Evolutionary conservation across 2,113 vertebrate species (phyloP).

Genomic region (Sarotherodon lohbergeri): DNA sequence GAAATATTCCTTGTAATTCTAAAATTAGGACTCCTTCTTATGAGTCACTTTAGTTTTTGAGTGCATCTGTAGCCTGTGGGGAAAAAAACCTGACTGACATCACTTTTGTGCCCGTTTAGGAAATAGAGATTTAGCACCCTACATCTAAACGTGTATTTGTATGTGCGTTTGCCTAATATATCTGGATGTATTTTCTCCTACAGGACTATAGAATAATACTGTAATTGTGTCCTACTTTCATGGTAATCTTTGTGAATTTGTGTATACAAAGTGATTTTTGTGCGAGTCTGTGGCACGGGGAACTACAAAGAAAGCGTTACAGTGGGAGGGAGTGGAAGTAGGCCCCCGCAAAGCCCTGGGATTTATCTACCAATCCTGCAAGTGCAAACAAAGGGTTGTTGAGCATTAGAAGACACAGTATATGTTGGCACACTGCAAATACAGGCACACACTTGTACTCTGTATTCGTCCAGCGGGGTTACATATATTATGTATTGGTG

Average conservation of each 20-base stretch:
- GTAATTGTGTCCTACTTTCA: background rate
- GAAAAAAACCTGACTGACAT: background rate
- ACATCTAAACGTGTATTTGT: background rate
- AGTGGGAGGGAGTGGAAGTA: background rate
- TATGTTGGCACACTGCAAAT: conserved; percentile 11
- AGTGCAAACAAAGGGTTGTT: conserved; percentile 38
- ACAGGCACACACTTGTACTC: background rate
- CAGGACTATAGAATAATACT: background rate
- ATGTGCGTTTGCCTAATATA: background rate
- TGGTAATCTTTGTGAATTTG: background rate
- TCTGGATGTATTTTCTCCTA: background rate
- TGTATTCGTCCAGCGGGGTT: conserved; percentile 8
- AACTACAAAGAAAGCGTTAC: conserved; percentile 26
- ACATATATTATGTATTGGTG: conserved; percentile 60
- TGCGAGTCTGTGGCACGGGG: background rate
- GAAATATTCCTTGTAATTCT: background rate
- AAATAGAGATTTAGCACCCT: background rate
- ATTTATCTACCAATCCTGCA: conserved; percentile 43
- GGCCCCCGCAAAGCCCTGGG: conserved; percentile 15
- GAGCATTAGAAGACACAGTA: conserved; percentile 19
- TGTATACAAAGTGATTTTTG: background rate
- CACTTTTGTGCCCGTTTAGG: background rate
- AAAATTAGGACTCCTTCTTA: background rate
- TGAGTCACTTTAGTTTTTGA: background rate
- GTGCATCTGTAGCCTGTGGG: background rate